Evolutionary conservation across 2,888 invertebrate genomes (phyloP), one percentile per base, ranked within the genome.

Genomic region (Himalopsyche tibetana): DNA sequence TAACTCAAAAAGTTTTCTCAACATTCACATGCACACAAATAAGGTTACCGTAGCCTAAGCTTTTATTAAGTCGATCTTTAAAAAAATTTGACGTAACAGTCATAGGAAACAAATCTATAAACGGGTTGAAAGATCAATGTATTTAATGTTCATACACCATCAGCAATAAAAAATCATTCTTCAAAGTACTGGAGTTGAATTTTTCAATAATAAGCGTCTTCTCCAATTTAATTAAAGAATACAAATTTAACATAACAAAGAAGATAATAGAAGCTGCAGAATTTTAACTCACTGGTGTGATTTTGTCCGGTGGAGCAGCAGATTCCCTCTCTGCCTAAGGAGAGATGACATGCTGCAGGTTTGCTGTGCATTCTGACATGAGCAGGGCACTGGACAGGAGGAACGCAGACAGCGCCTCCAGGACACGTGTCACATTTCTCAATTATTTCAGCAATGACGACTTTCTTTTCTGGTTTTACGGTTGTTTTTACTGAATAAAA

Each of bases 361-460:
- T 90, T 91, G 55, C 91, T 90, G 79, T 90, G 88, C 90, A 91
- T 90, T 4, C 92, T 91, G 5, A 95, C 90, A 90, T 95, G 95
- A 0, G 95, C 95, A 0, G 96, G 95, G 90, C 96, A 96, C 90
- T 95, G 95, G 38, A 96, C 93, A 88, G 92, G 93, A 0, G 95
- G 94, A 5, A 95, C 95, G 89, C 95, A 96, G 80, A 90, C 89
- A 0, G 94, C 93, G 12, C 91, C 90, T 0, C 92, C 90, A 0
- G 93, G 92, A 88, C 95, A 95, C 1, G 90, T 89, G 28, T 90
- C 90, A 84, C 93, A 93, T 81, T 88, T 83, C 36, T 19, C 40
- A 82, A 82, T 82, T 51, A 55, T 36, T 51, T 45, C 51, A 51
- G 15, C 4, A 5, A 1, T 15, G 11, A 19, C 15, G 6, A 11